Evolutionary conservation across 2,797 vertebrate species (phyloP).

Genomic region (Perodicticus potto): DNA sequence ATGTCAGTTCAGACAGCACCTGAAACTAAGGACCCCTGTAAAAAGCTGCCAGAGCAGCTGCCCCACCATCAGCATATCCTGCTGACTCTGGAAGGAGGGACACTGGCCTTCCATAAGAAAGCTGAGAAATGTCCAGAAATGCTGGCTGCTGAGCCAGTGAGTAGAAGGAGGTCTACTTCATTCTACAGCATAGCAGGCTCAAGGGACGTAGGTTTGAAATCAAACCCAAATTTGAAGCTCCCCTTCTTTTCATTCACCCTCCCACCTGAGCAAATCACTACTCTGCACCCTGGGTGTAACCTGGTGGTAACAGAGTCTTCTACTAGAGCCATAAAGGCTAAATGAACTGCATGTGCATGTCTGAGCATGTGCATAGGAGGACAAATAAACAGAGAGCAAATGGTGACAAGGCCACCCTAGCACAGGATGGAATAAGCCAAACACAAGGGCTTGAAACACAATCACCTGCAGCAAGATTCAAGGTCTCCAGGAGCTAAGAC

Average conservation of each 20-base stretch:
- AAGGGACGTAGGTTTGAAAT: neutral
- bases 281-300: neutral
- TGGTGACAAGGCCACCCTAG: neutral
- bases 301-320: neutral
- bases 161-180: neutral
- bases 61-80: neutral
- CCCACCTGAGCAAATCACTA: neutral
- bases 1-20: slow-evolving; percentile 43
- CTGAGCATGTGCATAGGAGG: neutral
- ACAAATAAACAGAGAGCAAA: neutral
- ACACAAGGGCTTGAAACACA: neutral
- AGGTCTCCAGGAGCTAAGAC: neutral
- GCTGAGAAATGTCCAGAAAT: neutral
- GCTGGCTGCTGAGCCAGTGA: neutral
- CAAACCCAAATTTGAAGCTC: neutral
- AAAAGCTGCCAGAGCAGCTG: slow-evolving; percentile 41
- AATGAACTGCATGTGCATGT: accelerated
- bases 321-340: neutral
- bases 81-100: neutral
- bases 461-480: neutral
- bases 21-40: neutral
- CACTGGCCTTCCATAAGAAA: neutral
- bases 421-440: neutral
- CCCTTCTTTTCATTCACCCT: neutral
- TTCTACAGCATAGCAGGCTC: neutral